phyloP scores from a whole-genome alignment of 53 echinoderm and acorn worm genomes.

The Arbacia lixula region DNA sequence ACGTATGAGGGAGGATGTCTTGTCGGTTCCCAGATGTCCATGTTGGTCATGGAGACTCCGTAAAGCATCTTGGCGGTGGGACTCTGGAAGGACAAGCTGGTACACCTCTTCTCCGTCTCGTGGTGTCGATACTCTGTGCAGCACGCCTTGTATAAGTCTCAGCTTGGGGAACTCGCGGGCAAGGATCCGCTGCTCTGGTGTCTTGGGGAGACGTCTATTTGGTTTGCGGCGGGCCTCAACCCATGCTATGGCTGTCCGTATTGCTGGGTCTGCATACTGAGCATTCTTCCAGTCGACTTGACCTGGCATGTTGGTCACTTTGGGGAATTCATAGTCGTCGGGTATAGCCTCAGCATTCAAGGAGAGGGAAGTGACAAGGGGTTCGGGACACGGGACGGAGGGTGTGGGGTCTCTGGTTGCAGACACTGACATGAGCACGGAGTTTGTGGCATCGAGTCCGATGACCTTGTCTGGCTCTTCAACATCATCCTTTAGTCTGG shows the following conservation, averaged over 20 bases:
- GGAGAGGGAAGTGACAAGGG: too few relatives aligned
- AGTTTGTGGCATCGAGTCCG: conserved; percentile 6
- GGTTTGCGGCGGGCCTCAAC: too few relatives aligned
- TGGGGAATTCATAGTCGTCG: too few relatives aligned
- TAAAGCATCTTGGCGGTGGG: background rate
- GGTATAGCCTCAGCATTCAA: too few relatives aligned
- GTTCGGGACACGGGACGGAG: background rate
- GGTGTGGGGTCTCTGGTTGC: background rate
- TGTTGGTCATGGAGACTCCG: conserved; percentile 48
- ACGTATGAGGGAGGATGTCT: background rate
- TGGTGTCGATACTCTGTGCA: background rate
- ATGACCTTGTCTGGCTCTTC: background rate
- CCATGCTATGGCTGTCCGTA: too few relatives aligned
- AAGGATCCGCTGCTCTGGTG: too few relatives aligned
- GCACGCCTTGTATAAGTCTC: conserved; percentile 11
- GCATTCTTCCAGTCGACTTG: too few relatives aligned
- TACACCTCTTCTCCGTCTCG: background rate
- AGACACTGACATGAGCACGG: background rate
- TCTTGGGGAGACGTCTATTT: too few relatives aligned
- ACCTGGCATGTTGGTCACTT: too few relatives aligned
- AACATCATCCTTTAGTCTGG: conserved; percentile 11
- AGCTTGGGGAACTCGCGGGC: too few relatives aligned
- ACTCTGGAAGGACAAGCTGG: conserved; percentile 66
- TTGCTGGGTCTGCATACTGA: too few relatives aligned
- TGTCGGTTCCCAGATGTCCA: conserved; percentile 44